phyloP scores from a whole-genome alignment of 2,113 vertebrate species.

The Rhineura floridana region DNA sequence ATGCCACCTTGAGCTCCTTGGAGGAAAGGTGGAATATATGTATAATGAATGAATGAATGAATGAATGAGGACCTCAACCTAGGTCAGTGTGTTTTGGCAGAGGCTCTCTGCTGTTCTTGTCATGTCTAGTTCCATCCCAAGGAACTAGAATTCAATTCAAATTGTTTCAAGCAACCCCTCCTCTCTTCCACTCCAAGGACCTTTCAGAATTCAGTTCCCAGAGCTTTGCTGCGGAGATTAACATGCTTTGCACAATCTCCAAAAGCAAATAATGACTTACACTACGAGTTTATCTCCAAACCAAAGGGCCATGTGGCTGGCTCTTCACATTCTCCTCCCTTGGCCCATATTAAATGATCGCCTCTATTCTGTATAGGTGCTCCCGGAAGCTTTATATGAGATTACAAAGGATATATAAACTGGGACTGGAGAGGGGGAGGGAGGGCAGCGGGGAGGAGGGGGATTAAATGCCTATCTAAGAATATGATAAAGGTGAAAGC shows the following conservation, averaged over 20 bases:
- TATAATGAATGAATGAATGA: too few species aligned
- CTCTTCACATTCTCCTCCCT: slow-evolving; percentile 16
- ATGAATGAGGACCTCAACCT: neutral
- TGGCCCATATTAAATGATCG: slow-evolving; percentile 29
- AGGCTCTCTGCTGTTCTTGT: neutral
- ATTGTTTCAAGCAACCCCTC: neutral
- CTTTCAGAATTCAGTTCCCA: slow-evolving; percentile 27
- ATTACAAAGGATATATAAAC: slow-evolving; percentile 42
- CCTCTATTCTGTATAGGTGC: slow-evolving; percentile 16
- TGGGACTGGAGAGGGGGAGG: neutral
- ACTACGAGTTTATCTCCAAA: slow-evolving; percentile 34
- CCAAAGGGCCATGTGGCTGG: slow-evolving; percentile 7
- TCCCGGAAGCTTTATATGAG: slow-evolving; percentile 22
- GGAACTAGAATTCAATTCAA: slow-evolving; percentile 7
- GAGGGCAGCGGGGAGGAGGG: neutral
- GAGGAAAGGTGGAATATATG: too few species aligned
- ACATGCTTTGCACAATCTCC: slow-evolving; percentile 22
- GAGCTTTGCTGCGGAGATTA: slow-evolving; percentile 23
- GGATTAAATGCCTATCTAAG: slow-evolving; percentile 45
- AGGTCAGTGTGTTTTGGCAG: neutral
- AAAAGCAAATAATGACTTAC: slow-evolving; percentile 34
- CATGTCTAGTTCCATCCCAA: neutral
- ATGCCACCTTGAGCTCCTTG: too few species aligned
- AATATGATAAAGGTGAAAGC: neutral
- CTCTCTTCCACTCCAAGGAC: neutral